These are phyloP conservation scores for Carcinoscorpius rotundicauda DNA, from an alignment of 1,140 invertebrate species.

Conservation along the genomic window DNA sequence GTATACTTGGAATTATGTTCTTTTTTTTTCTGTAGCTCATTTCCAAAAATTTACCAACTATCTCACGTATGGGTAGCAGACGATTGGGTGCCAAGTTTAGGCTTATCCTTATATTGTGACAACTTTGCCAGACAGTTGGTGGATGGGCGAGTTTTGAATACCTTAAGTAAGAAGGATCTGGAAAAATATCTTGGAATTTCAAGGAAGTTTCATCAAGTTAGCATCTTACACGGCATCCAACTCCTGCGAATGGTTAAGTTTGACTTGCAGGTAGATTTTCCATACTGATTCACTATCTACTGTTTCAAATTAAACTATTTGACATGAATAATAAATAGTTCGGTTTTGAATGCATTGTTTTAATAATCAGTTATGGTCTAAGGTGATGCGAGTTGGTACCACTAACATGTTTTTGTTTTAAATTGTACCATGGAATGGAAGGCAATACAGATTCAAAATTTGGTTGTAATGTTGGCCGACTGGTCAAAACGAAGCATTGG, in stretches of 20 bases:
- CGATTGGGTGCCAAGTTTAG: constrained; percentile 81
- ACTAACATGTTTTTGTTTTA: no score
- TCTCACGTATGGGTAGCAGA: constrained; percentile 83
- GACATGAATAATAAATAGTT: no score
- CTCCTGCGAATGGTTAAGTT: constrained; percentile 81
- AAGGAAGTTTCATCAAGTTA: constrained; percentile 83
- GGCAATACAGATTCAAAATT: no score
- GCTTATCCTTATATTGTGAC: constrained; percentile 74
- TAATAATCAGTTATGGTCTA: no score
- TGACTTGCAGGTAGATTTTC: constrained; percentile 61
- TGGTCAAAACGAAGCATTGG: no score
- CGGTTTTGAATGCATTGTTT: no score
- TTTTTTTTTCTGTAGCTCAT: constrained; percentile 48
- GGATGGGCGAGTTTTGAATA: constrained; percentile 80
- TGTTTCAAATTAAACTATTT: no score
- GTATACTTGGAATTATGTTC: background rate
- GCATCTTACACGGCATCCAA: constrained; percentile 84
- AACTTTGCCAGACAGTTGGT: constrained; percentile 79
- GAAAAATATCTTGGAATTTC: constrained; percentile 78
- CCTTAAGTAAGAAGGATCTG: constrained; percentile 81
- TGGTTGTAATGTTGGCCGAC: no score
- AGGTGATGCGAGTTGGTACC: no score
- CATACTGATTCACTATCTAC: no score
- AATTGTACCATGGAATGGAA: no score
- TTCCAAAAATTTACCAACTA: constrained; percentile 69